Evolutionary conservation across 1,140 invertebrate species (phyloP).

Genomic region (Drosophila nigrodunni): DNA sequence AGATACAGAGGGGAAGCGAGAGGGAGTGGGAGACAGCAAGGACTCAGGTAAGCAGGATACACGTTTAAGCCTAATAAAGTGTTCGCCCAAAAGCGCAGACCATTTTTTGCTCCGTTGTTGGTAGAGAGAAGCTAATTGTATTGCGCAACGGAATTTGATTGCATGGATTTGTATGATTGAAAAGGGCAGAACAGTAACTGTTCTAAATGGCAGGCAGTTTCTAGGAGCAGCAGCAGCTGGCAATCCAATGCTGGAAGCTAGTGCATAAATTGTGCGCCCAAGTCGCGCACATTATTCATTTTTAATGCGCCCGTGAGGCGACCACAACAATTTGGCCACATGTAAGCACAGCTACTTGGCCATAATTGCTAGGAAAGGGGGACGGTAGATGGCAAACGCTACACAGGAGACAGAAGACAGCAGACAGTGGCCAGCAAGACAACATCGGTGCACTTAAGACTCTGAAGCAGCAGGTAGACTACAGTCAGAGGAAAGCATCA

Average conservation of each 20-base stretch:
- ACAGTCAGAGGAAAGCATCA: conserved; percentile 52
- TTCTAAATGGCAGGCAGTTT: not conserved
- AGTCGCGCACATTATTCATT: conserved; percentile 80
- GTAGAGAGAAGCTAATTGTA: conserved; percentile 70
- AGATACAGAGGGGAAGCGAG: too few species aligned
- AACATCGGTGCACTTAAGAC: conserved; percentile 67
- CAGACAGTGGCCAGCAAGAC: conserved; percentile 41
- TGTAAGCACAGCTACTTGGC: conserved; percentile 79
- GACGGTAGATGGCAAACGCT: conserved; percentile 30
- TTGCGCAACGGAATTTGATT: conserved; percentile 74
- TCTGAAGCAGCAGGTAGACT: conserved; percentile 34
- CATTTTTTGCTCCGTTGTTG: conserved; percentile 48
- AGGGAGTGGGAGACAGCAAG: not conserved
- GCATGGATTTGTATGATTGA: conserved; percentile 80
- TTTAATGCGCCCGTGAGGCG: conserved; percentile 74
- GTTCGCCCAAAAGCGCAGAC: conserved; percentile 61
- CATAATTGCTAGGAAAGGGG: conserved; percentile 70
- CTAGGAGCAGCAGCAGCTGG: conserved; percentile 29
- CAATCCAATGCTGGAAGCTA: conserved; percentile 40
- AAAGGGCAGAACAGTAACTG: conserved; percentile 50
- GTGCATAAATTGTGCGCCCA: conserved; percentile 76
- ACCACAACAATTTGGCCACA: conserved; percentile 83
- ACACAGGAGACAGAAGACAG: not conserved
- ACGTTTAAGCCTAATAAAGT: conserved; percentile 78
- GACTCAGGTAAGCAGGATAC: conserved; percentile 40